Evolutionary conservation across 2,113 vertebrate genomes (phyloP), one percentile per base, ranked within the genome.

Genomic region (Pluvianellus socialis): DNA sequence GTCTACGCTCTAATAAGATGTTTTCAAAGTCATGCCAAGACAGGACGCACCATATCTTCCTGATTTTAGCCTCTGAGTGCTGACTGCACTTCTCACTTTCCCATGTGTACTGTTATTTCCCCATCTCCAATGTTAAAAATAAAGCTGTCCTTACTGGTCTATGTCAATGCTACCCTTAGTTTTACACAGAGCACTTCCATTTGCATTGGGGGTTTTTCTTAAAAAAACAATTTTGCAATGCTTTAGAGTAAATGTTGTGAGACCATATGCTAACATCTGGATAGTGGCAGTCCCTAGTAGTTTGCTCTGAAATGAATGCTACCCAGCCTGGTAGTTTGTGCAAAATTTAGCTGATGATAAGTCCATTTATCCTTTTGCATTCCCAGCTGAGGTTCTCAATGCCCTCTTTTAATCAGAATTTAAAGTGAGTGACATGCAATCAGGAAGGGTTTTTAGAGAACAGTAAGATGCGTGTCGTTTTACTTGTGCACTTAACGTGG

Each of bases 391-490:
- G 70, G 75, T 56, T 94, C 88, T 92, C 62, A 85, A 68, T 97
- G 65, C 49, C 12, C 44, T 56, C 66, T 82, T 88, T 93, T 92
- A 96, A 95, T 95, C 96, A 96, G 84, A 89, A 94, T 92, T 93
- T 87, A 76, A 79, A 96, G 90, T 77, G 77, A 86, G 65, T 56
- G 88, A 91, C 65, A 44, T 58, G 93, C 92, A 98, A 95, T 97
- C 97, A 97, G 67, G 66, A 49, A 75, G 17, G 50, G 52, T 55
- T 95, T 96, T 96, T 74, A 95, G 72, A 81, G 92, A 94, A 87
- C 59, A 95, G 68, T 45, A 59, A 88, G 75, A 89, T 67, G 53
- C 86, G 91, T 82, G 42, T 73, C 62, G 0, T 91, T 96, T 96
- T 53, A 77, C 90, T 88, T 49, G 61, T 74, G 59, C 82, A 74